Conservation (phyloP, 2,113 vertebrate genomes). For the Corapipo altera region DNA sequence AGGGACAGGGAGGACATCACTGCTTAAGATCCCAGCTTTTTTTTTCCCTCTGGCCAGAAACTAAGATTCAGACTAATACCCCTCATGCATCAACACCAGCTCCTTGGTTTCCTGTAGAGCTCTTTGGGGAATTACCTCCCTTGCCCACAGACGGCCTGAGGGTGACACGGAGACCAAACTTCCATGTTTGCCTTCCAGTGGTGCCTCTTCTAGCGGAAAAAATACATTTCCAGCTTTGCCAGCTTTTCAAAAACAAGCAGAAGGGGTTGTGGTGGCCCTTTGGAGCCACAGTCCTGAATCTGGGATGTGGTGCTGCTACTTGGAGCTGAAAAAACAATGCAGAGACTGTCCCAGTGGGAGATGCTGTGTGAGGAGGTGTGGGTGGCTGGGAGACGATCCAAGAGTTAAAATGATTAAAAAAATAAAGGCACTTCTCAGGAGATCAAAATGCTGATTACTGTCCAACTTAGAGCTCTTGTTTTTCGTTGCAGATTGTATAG, state of each 20-base stretch:
- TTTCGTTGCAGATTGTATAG: fast-evolving
- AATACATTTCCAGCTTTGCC: neutral
- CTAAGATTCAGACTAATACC: neutral
- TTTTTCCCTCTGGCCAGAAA: neutral
- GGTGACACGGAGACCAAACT: neutral
- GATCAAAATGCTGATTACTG: neutral
- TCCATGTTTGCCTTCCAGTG: fast-evolving
- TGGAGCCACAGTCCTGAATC: fast-evolving
- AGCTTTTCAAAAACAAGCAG: neutral
- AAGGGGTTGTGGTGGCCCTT: neutral
- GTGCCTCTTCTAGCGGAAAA: neutral
- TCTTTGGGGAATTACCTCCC: neutral
- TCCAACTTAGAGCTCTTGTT: neutral
- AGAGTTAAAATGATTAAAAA: neutral
- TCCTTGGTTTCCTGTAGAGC: neutral
- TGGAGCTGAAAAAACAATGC: neutral
- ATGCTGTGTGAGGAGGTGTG: neutral
- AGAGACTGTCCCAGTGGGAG: neutral
- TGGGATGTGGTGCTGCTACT: neutral
- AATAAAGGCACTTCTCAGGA: neutral
- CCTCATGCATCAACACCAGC: neutral
- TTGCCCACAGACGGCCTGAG: fast-evolving
- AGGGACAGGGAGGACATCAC: neutral
- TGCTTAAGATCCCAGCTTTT: neutral
- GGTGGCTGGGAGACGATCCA: neutral